Evolutionary conservation across 2,888 invertebrate species (phyloP).

Genomic region (Lasiommata megera): DNA sequence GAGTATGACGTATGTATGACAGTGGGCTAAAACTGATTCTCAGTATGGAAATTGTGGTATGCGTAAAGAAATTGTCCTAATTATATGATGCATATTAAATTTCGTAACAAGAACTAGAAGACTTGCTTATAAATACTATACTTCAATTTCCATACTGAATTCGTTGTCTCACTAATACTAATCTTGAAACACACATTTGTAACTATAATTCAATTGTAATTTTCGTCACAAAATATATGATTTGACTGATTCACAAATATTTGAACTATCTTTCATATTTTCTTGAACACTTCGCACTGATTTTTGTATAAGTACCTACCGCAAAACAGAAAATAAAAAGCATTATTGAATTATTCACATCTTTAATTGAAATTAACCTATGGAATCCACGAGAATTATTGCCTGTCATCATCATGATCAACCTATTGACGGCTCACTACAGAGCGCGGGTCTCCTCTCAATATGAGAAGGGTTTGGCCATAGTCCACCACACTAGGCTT

Average conservation of each 20-base stretch:
- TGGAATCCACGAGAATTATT: too few species aligned
- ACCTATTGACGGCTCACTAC: too few species aligned
- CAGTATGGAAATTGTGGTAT: conserved; percentile 4
- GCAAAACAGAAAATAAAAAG: conserved; percentile 62
- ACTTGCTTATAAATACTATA: background rate
- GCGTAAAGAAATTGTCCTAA: background rate
- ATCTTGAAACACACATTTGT: conserved; percentile 11
- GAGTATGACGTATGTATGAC: conserved; percentile 7
- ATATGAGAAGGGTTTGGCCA: too few species aligned
- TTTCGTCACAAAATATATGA: conserved; percentile 57
- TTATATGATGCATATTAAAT: background rate
- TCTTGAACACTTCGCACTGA: conserved; percentile 64
- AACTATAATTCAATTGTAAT: conserved; percentile 38
- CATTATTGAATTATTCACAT: conserved; percentile 35
- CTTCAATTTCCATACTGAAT: background rate
- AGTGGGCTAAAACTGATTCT: background rate
- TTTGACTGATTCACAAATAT: conserved; percentile 51
- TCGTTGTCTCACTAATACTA: background rate
- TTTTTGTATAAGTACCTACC: conserved; percentile 58
- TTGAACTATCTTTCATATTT: conserved; percentile 48
- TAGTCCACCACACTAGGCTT: too few species aligned
- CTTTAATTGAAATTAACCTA: conserved; percentile 32
- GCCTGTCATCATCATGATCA: too few species aligned
- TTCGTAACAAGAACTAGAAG: background rate
- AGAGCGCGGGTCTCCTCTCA: too few species aligned